Conservation (phyloP, 2,888 invertebrate genomes). For the Azorinus chamasolen region DNA sequence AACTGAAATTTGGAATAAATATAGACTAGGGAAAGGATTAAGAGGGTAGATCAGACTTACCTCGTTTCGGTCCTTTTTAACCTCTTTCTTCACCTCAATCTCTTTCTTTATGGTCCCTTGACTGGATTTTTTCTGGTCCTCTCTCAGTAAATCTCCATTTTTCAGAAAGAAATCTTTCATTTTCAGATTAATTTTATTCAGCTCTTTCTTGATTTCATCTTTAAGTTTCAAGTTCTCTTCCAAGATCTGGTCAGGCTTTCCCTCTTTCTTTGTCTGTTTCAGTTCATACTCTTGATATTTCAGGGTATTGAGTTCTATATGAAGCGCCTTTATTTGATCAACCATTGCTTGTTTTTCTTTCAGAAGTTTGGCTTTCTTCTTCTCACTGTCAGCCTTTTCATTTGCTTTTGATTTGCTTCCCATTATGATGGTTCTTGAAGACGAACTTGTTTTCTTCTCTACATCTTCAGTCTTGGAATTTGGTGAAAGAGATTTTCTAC, state of each 20-base stretch:
- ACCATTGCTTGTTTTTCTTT: slow-evolving; percentile 69
- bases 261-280: slow-evolving; percentile 78
- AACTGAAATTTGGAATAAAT: too few relatives aligned
- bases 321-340: slow-evolving; percentile 67
- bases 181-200: slow-evolving; percentile 68
- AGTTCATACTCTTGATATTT: slow-evolving; percentile 82
- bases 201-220: slow-evolving; percentile 80
- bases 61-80: background rate
- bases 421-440: too few relatives aligned
- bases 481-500: too few relatives aligned
- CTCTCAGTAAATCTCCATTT: slow-evolving; percentile 38
- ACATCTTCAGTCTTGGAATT: too few relatives aligned
- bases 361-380: slow-evolving; percentile 31
- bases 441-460: too few relatives aligned
- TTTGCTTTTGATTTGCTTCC: too few relatives aligned
- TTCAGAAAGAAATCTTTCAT: slow-evolving; percentile 41
- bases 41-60: too few relatives aligned
- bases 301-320: slow-evolving; percentile 76
- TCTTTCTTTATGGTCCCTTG: background rate
- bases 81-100: slow-evolving; percentile 5
- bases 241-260: slow-evolving; percentile 82
- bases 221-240: slow-evolving; percentile 81
- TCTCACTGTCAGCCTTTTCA: slow-evolving; percentile 1
- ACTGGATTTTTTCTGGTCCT: slow-evolving; percentile 11
- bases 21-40: too few relatives aligned